Conservation (phyloP, 2,797 vertebrate species). For the Coreius guichenoti region DNA sequence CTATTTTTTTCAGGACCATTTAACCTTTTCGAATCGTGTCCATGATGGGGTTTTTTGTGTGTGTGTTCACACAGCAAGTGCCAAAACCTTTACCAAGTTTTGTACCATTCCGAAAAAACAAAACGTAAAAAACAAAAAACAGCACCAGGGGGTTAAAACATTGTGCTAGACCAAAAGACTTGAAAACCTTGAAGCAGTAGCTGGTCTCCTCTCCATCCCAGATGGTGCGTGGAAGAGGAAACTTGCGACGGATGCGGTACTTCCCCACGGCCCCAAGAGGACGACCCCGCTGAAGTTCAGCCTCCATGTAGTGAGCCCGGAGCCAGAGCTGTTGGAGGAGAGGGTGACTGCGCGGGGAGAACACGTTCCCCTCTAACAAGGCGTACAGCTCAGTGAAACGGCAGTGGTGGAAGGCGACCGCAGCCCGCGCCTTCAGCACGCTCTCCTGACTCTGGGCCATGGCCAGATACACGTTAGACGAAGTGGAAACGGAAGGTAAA, state of each 20-base stretch:
- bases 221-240: conserved; percentile 76
- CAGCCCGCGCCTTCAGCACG: conserved; percentile 74
- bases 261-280: conserved; percentile 79
- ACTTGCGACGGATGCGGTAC: conserved; percentile 76
- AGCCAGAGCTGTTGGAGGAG: conserved; percentile 80
- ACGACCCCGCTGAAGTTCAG: conserved; percentile 73
- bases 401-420: conserved; percentile 77
- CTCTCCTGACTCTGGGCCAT: conserved; percentile 67
- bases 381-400: conserved; percentile 73
- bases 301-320: conserved; percentile 74
- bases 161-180: neutral
- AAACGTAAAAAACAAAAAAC: neutral
- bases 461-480: conserved; percentile 46
- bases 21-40: neutral
- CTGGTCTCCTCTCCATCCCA: conserved; percentile 80
- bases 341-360: conserved; percentile 72
- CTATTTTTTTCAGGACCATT: too few relatives aligned
- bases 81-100: neutral
- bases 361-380: conserved; percentile 72
- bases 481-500: conserved; percentile 60
- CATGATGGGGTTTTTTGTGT: too few relatives aligned
- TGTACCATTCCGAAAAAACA: neutral
- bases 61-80: too few relatives aligned
- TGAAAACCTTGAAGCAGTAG: conserved; percentile 77
- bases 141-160: neutral